Base-by-base conservation (phyloP, 2,113 vertebrate species). In the Verasper variegatus region DNA sequence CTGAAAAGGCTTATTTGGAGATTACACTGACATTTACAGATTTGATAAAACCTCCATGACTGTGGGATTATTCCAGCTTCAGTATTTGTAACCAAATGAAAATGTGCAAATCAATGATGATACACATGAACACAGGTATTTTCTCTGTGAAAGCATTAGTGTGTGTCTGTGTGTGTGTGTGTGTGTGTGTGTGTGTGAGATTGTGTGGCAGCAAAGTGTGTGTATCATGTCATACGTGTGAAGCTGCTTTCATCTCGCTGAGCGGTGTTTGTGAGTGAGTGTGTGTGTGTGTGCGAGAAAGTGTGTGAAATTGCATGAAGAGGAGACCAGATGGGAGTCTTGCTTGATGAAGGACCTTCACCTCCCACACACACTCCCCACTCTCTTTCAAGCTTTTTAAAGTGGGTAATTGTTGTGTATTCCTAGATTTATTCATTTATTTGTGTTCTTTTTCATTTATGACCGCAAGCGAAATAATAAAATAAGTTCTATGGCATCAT, bases 301-400 rank as follows among this genome's bases (percentile, higher is more conserved):
- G 31, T 8, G 31, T 31, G 31, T 31, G 31, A 82, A 83, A 37
- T 31, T 31, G 76, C 88, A 82, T 87, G 86, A 87, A 89, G 76
- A 88, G 81, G 79, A 80, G 72, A 92, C 85, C 90, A 87, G 85
- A 91, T 88, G 88, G 85, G 80, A 83, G 86, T 87, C 76, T 76
- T 7, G 52, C 74, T 80, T 80, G 76, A 89, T 89, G 73, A 83
- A 83, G 81, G 84, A 86, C 88, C 86, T 69, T 90, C 86, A 86
- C 85, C 82, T 84, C 82, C 75, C 75, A 84, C 86, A 72, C 68
- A 26, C 59, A 18, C 35, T 1, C 27, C 27, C 27, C 27, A 4
- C 5, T 24, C 23, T 7, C 31, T 31, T 7, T 31, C 31, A 31
- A 31, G 31, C 31, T 31, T 31, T 31, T 7, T 31, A 5, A 31